Evolutionary conservation across 2,113 vertebrate genomes (phyloP).

Genomic region (Glaucidium brasilianum): DNA sequence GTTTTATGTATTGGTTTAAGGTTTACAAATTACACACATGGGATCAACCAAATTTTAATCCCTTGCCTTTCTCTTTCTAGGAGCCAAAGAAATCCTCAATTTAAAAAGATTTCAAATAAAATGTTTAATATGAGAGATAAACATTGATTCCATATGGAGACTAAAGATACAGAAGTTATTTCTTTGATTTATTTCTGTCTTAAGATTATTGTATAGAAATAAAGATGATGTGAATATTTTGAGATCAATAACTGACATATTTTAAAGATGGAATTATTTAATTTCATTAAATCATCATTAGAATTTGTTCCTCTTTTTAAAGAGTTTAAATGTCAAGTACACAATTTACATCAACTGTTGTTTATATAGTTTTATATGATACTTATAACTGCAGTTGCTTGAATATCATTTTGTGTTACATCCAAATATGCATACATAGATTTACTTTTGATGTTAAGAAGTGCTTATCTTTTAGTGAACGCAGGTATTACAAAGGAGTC

Average conservation of each 20-base stretch:
- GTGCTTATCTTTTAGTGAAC: neutral
- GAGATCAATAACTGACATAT: neutral
- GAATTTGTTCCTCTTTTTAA: neutral
- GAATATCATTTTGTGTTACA: neutral
- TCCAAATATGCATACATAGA: rapidly evolving
- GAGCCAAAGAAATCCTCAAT: neutral
- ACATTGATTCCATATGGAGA: neutral
- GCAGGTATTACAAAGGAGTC: neutral
- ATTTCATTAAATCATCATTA: neutral
- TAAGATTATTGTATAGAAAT: neutral
- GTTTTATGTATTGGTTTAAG: slow-evolving; percentile 60
- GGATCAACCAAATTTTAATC: neutral
- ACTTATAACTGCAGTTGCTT: neutral
- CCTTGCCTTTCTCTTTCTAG: neutral
- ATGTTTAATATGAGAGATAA: neutral
- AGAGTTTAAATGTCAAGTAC: neutral
- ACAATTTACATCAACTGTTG: neutral
- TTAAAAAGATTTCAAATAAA: neutral
- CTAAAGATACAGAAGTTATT: neutral
- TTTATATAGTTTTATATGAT: neutral
- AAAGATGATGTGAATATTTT: neutral
- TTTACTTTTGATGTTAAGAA: neutral
- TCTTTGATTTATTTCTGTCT: neutral
- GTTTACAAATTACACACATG: slow-evolving; percentile 58
- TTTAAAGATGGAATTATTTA: neutral